phyloP scores from a whole-genome alignment of 2,888 invertebrate species.

The Thereva unica region DNA sequence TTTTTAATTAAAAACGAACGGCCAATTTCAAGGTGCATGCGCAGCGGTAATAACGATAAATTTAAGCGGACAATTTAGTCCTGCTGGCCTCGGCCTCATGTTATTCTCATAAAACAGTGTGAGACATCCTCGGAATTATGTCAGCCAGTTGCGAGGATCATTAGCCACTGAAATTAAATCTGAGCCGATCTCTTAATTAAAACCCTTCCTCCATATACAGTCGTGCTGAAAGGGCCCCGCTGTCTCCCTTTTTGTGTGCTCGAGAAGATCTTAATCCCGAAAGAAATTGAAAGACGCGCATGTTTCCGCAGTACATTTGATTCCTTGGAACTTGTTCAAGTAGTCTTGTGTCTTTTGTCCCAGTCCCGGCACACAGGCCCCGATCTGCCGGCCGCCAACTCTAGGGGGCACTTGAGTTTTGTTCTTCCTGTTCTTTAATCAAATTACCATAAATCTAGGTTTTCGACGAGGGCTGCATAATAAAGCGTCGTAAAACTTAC shows the following conservation, averaged over 20 bases:
- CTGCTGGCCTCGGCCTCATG: no score
- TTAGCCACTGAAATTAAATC: slow-evolving; percentile 34
- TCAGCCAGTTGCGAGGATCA: slow-evolving; percentile 29
- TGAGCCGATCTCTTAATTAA: slow-evolving; percentile 35
- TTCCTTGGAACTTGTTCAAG: no score
- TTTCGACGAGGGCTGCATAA: slow-evolving; percentile 25
- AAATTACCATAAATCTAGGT: slow-evolving; percentile 28
- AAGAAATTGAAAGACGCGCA: no score
- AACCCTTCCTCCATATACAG: neutral
- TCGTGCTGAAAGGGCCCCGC: slow-evolving; percentile 9
- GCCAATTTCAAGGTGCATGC: slow-evolving; percentile 8
- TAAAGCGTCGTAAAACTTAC: slow-evolving; percentile 2
- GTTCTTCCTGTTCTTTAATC: slow-evolving; percentile 14
- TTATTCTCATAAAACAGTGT: neutral
- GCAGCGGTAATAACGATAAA: neutral
- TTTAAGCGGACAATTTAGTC: no score
- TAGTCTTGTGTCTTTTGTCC: no score
- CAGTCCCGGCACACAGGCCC: neutral
- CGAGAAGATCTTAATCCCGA: no score
- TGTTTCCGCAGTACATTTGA: no score
- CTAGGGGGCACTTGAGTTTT: slow-evolving; percentile 8
- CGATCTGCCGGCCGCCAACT: slow-evolving; percentile 9
- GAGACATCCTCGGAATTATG: slow-evolving; percentile 24
- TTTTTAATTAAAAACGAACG: slow-evolving; percentile 25
- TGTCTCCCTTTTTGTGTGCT: no score